Base-by-base conservation (phyloP, 1,140 invertebrate genomes). In the Pogonognathellus flavescens region DNA sequence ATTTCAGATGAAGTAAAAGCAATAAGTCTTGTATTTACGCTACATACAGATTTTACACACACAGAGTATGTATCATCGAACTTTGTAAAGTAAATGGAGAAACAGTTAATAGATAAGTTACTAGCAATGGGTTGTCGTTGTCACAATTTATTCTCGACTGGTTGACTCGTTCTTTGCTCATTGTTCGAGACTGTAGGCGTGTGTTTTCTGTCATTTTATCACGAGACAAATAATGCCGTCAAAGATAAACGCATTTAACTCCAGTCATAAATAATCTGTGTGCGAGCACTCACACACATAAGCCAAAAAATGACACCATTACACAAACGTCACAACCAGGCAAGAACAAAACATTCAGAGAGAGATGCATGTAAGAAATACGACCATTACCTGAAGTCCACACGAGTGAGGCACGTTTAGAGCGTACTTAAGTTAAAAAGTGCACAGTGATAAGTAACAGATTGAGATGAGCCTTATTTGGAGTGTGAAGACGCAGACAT, bases 151-250 rank as follows among this genome's bases (percentile, higher is more conserved):
- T 76, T 76, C 31, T 76, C 31, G 7, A 8, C 25, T 76, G 70
- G 31, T 76, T 16, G 70, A 76, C 70, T 76, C 22, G 80, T 55
- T 81, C 80, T 81, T 81, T 25, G 18, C 22, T 83, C 59, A 83
- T 83, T 83, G 82, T 83, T 83, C 59, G 20, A 83, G 66, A 52
- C 49, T 84, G 83, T 84, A 72, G 83, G 83, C 83, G 83, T 84
- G 83, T 84, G 83, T 84, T 84, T 84, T 70, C 60, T 84, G 83
- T 84, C 83, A 84, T 70, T 70, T 70, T 84, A 84, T 84, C 83
- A 84, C 41, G 18, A 72, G 83, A 84, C 83, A 84, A 84, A 84
- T 84, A 84, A 70, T 84, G 59, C 62, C 57, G 60, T 82, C 50
- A 72, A 60, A 84, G 83, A 84, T 84, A 84, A 83, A 83, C 49